These are phyloP conservation scores for Hecatera dysodea DNA, from an alignment of 2,888 invertebrate genomes.

Conservation along the genomic window DNA sequence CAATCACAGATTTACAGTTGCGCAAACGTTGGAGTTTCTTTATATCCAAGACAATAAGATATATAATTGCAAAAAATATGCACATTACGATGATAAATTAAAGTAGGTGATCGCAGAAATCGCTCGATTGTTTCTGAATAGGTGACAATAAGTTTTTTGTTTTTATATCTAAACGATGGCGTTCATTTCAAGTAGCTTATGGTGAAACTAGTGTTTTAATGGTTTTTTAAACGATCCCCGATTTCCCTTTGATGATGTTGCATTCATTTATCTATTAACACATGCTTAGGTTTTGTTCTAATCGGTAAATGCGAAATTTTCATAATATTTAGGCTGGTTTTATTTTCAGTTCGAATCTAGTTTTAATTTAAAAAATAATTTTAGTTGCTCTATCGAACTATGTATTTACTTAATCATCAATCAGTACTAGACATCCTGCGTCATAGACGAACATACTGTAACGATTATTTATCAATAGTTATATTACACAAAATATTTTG, in stretches of 20 bases:
- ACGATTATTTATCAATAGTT: neutral
- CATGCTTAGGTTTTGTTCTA: slow-evolving; percentile 42
- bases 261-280: slow-evolving; percentile 66
- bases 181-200: slow-evolving; percentile 88
- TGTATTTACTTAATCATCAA: no score
- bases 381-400: slow-evolving; percentile 4
- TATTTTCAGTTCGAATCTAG: neutral
- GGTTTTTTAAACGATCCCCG: slow-evolving; percentile 84
- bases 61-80: slow-evolving; percentile 32
- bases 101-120: slow-evolving; percentile 78
- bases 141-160: slow-evolving; percentile 88
- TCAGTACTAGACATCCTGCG: neutral
- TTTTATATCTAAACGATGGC: slow-evolving; percentile 76
- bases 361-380: slow-evolving; percentile 14
- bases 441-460: neutral
- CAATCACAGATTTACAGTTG: slow-evolving; percentile 48
- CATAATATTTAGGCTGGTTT: slow-evolving; percentile 20
- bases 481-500: neutral
- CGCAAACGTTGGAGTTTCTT: slow-evolving; percentile 27
- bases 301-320: slow-evolving; percentile 36
- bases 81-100: slow-evolving; percentile 4
- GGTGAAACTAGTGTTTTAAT: slow-evolving; percentile 83
- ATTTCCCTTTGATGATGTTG: slow-evolving; percentile 69
- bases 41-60: slow-evolving; percentile 55
- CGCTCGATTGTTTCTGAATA: slow-evolving; percentile 86